A percentile compares a stretch with the other conserved stretches of the same genome.
Conservation (phyloP, 1,140 invertebrate species). For the Triops cancriformis region DNA sequence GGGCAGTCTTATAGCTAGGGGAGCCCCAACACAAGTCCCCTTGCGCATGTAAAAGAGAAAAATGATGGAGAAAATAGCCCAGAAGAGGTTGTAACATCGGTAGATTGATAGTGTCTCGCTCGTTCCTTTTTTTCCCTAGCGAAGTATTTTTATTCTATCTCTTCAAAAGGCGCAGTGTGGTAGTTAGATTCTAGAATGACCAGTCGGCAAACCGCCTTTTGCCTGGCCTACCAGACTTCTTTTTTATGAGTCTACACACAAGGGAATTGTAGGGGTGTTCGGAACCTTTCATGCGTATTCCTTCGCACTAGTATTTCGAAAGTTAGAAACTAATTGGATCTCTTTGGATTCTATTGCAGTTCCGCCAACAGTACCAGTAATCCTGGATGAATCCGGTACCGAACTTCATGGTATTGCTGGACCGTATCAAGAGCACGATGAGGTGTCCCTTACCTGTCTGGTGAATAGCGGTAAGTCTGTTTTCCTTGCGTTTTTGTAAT, state of each 20-base stretch:
- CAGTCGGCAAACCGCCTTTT: not conserved
- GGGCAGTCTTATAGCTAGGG: not conserved
- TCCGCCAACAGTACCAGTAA: conserved; percentile 66
- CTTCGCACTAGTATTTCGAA: not conserved
- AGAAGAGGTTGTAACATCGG: not conserved
- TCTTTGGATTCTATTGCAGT: conserved; percentile 52
- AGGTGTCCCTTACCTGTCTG: conserved; percentile 69
- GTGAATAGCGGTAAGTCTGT: conserved; percentile 64
- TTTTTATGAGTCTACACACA: not conserved
- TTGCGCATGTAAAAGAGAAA: not conserved
- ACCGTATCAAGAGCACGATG: conserved; percentile 74
- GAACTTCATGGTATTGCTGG: conserved; percentile 61
- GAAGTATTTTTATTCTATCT: not conserved
- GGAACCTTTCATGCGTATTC: not conserved
- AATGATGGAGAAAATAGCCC: not conserved
- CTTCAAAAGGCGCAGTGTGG: not conserved
- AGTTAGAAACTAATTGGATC: not conserved
- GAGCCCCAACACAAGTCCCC: not conserved
- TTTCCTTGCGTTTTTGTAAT: not conserved
- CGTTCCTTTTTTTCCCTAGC: not conserved
- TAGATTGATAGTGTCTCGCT: not conserved
- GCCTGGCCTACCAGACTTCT: not conserved
- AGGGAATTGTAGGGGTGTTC: not conserved
- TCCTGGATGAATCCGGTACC: conserved; percentile 65
- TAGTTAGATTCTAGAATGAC: not conserved